phyloP scores from a whole-genome alignment of 2,888 invertebrate species.

The Monochamus alternatus region DNA sequence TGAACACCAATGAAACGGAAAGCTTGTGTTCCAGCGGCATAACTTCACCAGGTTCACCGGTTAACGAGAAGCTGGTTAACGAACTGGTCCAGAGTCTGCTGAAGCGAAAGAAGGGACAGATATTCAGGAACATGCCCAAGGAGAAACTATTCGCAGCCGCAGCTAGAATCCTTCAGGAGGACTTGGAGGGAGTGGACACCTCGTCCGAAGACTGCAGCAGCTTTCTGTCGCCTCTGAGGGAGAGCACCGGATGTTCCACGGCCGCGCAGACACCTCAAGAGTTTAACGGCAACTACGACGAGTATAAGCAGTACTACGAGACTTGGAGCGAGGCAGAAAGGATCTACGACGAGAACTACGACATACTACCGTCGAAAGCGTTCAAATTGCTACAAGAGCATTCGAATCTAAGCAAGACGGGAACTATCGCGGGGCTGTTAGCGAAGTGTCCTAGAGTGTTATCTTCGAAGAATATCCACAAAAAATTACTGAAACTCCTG shows the following conservation, averaged over 20 bases:
- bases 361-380: conserved; percentile 75
- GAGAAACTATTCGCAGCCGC: conserved; percentile 76
- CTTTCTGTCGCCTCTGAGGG: conserved; percentile 65
- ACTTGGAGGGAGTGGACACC: conserved; percentile 71
- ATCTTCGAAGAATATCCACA: conserved; percentile 75
- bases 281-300: conserved; percentile 71
- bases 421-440: conserved; percentile 71
- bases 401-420: conserved; percentile 65
- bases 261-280: conserved; percentile 72
- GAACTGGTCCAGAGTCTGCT: conserved; percentile 76
- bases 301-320: conserved; percentile 74
- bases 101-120: conserved; percentile 73
- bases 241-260: conserved; percentile 70
- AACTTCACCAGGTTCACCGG: conserved; percentile 71
- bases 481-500: conserved; percentile 71
- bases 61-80: conserved; percentile 74
- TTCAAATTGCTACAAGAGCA: conserved; percentile 74
- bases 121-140: conserved; percentile 73
- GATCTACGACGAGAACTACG: conserved; percentile 64
- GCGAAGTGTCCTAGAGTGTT: conserved; percentile 78
- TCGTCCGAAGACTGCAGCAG: conserved; percentile 67
- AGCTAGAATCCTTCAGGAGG: conserved; percentile 74
- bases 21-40: conserved; percentile 74
- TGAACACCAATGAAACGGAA: conserved; percentile 71
- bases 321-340: conserved; percentile 70